These are phyloP conservation scores for Oligia fasciuncula DNA, from an alignment of 2,888 invertebrate species.

Conservation along the genomic window DNA sequence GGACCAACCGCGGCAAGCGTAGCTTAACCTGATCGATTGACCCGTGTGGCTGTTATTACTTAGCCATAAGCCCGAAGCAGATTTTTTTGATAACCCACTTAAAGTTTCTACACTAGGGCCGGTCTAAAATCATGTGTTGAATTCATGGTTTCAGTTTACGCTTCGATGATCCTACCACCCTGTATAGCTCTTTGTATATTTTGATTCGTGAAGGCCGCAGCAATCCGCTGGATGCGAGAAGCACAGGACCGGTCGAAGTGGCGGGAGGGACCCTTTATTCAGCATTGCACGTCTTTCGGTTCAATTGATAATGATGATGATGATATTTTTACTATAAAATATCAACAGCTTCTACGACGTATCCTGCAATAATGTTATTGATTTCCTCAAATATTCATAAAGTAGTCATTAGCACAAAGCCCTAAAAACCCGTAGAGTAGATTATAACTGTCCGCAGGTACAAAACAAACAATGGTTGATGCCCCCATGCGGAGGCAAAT, in stretches of 20 bases:
- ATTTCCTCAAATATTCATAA: neutral
- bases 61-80: neutral
- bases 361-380: neutral
- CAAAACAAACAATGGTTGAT: constrained; percentile 80
- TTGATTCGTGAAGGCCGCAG: neutral
- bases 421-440: constrained; percentile 16
- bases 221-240: neutral
- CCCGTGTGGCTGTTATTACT: neutral
- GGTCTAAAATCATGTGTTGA: too few relatives aligned
- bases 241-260: too few relatives aligned
- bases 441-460: constrained; percentile 52
- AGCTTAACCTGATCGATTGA: too few relatives aligned
- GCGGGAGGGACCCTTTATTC: neutral
- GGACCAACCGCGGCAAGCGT: too few relatives aligned
- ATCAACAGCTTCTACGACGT: neutral
- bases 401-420: neutral
- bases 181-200: neutral
- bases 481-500: constrained; percentile 76
- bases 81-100: too few relatives aligned
- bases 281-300: neutral
- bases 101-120: too few relatives aligned
- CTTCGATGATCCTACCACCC: neutral
- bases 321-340: neutral
- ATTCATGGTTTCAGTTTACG: too few relatives aligned
- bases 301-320: neutral